Evolutionary conservation across 2,113 vertebrate genomes (phyloP), one percentile per base, ranked within the genome.

Genomic region (Cavia porcellus): DNA sequence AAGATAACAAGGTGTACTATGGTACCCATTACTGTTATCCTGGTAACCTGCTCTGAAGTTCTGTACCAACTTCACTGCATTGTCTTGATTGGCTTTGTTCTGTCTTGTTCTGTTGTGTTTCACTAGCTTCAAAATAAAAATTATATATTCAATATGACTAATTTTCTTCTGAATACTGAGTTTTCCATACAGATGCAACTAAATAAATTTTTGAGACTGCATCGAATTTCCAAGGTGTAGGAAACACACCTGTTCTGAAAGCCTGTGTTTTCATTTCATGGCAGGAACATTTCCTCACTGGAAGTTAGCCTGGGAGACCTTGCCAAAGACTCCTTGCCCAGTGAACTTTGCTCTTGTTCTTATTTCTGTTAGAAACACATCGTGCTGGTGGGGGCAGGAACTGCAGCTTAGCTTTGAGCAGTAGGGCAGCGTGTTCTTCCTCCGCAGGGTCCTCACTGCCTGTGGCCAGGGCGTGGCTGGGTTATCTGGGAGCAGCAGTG

Each of bases 311-410:
- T 77, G 30, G 28, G n/a, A n/a, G 14, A 70, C 64, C 20, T 55
- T 57, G 28, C 24, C 32, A 70, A 15, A 85, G 47, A 89, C 14
- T 11, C 82, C 88, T 85, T 77, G 66, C n/a, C 32, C 19, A 17
- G 8, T 57, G 28, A 74, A 62, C 50, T 81, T 90, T 91, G 25
- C 52, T 92, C 88, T 92, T 50, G 22, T 70, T 90, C 85, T 95
- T 64, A 85, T 7, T 86, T 13, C 72, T 90, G 30, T 55, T 64
- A 82, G 50, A 87, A 89, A 62, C 80, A 4, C 32, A 42, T 35
- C 81, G 17, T 42, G 17, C n/a, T 66, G 13, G 17, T 66, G 13
- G 17, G 79, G 8, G 85, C 13, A 91, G 84, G 47, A 88, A 50
- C 57, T 74, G 55, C 1, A 80, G 30, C 75, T 62, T 88, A 80